Base-by-base conservation (phyloP, 1,140 invertebrate species). In the Tetramorium simillimum region DNA sequence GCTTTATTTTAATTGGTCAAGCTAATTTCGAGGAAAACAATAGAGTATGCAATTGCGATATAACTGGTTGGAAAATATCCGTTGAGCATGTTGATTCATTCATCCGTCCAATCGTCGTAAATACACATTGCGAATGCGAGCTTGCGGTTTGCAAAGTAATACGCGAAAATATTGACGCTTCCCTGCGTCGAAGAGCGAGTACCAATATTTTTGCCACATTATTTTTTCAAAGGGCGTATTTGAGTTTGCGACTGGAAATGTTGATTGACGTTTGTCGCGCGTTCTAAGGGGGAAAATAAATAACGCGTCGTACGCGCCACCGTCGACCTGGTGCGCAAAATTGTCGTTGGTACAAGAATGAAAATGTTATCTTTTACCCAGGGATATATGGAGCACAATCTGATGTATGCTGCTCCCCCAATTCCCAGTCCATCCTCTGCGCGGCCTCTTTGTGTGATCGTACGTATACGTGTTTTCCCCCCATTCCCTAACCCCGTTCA, bases 321-420 rank as follows among this genome's bases (percentile, higher is more conserved):
- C 49, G 33, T 37, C 63, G 60, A 69, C 33, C 53, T 37, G 28
- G 24, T 43, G 43, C 24, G 53, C 80, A 43, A 84, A 84, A 62
- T 75, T 84, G 69, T 84, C 80, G 69, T 75, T 46, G 53, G 40
- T 84, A 75, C 80, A 75, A 75, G 80, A 73, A 84, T 75, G 80
- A 84, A 84, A 84, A 84, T 84, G 80, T 84, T 84, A 84, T 84
- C 80, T 84, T 84, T 84, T 75, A 84, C 43, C 69, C 28, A 60
- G n/a, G 24, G 40, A 84, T 84, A 84, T 73, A 82, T 75, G 80
- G 43, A 24, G 80, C 69, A 37, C 80, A 84, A 84, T 84, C 80
- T 84, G 80, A 84, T 75, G 69, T 75, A 75, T 60, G 80, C 80
- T 60, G 80, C 80, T 84, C 40, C 43, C 80, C 40, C 69, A 84